phyloP scores from a whole-genome alignment of 2,888 invertebrate genomes.

The Antheraea yamamai region DNA sequence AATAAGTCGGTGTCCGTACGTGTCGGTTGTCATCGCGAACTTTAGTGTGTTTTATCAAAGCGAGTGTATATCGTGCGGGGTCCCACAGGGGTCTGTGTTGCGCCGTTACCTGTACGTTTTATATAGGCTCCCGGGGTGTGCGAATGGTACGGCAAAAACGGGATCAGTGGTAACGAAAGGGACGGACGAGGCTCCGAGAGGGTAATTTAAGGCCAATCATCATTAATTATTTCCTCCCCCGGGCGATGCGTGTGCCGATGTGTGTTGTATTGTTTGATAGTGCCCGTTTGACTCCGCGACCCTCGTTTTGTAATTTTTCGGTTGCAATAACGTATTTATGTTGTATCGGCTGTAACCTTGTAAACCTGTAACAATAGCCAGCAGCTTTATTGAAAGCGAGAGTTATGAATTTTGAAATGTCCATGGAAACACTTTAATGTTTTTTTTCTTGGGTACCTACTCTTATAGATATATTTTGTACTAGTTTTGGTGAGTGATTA shows the following conservation, averaged over 20 bases:
- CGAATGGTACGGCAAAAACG: slow-evolving; percentile 51
- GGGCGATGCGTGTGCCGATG: slow-evolving; percentile 58
- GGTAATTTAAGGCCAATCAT: slow-evolving; percentile 81
- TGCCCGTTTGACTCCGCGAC: slow-evolving; percentile 31
- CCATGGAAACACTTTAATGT: neutral
- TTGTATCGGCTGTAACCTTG: slow-evolving; percentile 40
- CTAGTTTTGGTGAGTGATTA: too few species aligned
- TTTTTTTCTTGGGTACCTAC: neutral
- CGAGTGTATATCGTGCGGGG: slow-evolving; percentile 61
- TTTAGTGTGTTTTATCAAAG: slow-evolving; percentile 29
- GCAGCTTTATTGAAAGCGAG: slow-evolving; percentile 1
- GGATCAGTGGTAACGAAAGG: slow-evolving; percentile 46
- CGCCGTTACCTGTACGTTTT: slow-evolving; percentile 69
- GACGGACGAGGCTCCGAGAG: slow-evolving; percentile 61
- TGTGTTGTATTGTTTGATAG: slow-evolving; percentile 29
- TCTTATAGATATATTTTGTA: neutral
- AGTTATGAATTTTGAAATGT: neutral
- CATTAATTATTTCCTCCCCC: slow-evolving; percentile 78
- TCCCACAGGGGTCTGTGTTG: slow-evolving; percentile 69
- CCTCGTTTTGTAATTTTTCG: slow-evolving; percentile 39
- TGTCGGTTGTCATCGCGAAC: slow-evolving; percentile 72
- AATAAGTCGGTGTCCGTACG: slow-evolving; percentile 76
- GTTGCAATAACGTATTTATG: slow-evolving; percentile 33
- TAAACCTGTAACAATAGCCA: slow-evolving; percentile 16
- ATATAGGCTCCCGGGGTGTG: slow-evolving; percentile 72